These are phyloP conservation scores for Heliconius erato DNA, from an alignment of 2,888 invertebrate species.

Conservation along the genomic window DNA sequence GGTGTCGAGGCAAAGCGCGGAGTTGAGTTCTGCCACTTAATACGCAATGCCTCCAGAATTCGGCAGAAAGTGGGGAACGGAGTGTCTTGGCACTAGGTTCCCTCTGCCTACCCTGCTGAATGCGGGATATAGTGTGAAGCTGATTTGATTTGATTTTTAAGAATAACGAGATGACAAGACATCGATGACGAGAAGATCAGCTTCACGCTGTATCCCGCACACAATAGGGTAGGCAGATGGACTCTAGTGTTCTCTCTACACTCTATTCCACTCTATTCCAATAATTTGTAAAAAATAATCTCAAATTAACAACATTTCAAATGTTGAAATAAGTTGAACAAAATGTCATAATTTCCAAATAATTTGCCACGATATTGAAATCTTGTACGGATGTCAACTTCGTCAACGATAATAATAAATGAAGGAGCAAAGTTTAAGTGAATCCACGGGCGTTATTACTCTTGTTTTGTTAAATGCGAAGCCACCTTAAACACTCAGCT, in stretches of 20 bases:
- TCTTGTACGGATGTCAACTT: neutral
- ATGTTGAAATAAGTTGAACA: neutral
- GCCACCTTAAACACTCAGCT: constrained; percentile 44
- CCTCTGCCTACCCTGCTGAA: no score
- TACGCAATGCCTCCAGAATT: no score
- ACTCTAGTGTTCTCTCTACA: neutral
- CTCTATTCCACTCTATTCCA: no score
- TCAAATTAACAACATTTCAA: no score
- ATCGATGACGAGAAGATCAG: neutral
- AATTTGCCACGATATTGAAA: neutral
- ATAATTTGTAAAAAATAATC: no score
- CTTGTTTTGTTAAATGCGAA: constrained; percentile 30
- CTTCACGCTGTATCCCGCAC: neutral
- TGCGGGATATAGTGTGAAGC: no score
- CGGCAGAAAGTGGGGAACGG: no score
- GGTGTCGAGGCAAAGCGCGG: no score
- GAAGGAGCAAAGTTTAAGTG: constrained; percentile 12
- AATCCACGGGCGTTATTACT: constrained; percentile 26
- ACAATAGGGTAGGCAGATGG: no score
- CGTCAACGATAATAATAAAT: constrained; percentile 22
- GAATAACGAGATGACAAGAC: neutral
- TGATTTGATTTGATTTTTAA: neutral
- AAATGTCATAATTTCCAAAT: neutral
- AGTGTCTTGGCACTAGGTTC: no score
- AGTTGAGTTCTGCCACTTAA: no score